phyloP scores from a whole-genome alignment of 2,888 invertebrate genomes.

The Girardia tigrina region DNA sequence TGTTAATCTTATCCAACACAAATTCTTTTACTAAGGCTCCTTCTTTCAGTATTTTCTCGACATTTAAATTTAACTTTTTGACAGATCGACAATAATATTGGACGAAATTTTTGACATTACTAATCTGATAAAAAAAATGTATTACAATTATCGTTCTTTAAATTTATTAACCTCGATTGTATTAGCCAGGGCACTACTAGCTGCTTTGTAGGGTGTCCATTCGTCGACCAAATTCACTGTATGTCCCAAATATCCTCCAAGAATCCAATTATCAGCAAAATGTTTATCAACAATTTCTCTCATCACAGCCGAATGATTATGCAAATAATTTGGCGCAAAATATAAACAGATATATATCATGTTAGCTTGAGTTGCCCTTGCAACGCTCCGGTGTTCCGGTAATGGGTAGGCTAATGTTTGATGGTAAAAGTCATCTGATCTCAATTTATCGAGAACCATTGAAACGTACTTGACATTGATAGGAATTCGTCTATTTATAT shows the following conservation, averaged over 20 bases:
- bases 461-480: slow-evolving; percentile 65
- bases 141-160: too few relatives aligned
- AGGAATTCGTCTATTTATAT: slow-evolving; percentile 59
- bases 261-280: slow-evolving; percentile 84
- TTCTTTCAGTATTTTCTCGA: slow-evolving; percentile 57
- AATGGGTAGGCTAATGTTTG: slow-evolving; percentile 71
- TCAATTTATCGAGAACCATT: slow-evolving; percentile 70
- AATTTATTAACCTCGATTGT: slow-evolving; percentile 63
- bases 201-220: slow-evolving; percentile 87
- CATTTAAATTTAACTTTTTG: slow-evolving; percentile 43
- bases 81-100: not conserved
- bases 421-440: slow-evolving; percentile 88
- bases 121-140: not conserved
- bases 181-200: slow-evolving; percentile 69
- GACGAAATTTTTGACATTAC: not conserved
- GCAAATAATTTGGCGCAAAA: slow-evolving; percentile 69
- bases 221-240: slow-evolving; percentile 77
- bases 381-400: slow-evolving; percentile 79
- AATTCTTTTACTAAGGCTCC: slow-evolving; percentile 68
- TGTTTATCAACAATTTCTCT: slow-evolving; percentile 92
- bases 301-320: slow-evolving; percentile 75
- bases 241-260: slow-evolving; percentile 69
- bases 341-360: slow-evolving; percentile 85
- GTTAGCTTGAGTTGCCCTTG: slow-evolving; percentile 70
- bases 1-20: slow-evolving; percentile 64